Evolutionary conservation across 2,113 vertebrate genomes (phyloP), one percentile per base, ranked within the genome.

Genomic region (Arizona elegans): DNA sequence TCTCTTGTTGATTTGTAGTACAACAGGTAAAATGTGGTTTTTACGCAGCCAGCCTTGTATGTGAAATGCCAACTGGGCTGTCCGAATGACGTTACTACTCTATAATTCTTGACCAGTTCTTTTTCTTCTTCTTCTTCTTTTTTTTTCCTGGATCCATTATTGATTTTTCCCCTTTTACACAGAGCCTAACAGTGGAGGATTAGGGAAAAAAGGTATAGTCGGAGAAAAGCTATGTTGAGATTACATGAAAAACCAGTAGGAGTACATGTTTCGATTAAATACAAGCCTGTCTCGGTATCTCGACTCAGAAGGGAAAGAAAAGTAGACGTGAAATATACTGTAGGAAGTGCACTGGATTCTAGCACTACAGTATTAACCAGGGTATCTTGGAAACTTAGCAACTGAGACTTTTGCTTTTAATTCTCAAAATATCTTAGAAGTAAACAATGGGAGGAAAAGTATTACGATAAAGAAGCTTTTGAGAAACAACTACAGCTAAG

Each of bases 1-100:
- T 94, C 95, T 93, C 92, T 81, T 92, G 87, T 91, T 95, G 93
- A 24, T 88, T 33, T 93, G 59, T 91, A 95, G 90, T 12, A 1
- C 91, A 56, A 93, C 56, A 89, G 89, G 92, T 92, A 62, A 95
- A 95, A 93, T 29, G 10, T 11, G 15, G 8, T 91, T 86, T 91
- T 94, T 86, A 62, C 23, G 75, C 50, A 58, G 90, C 15, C n/a
- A 54, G 33, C 94, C 90, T 93, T 2, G 6, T 92, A 9, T 85
- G 58, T 47, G 54, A 13, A 62, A 1, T 75, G 90, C 88, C 54
- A 33, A 52, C 9, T 38, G 55, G 92, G 24, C 0, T 93, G 91
- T 87, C 93, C 91, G 91, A 89, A 90, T n/a, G 92, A 94, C 92
- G 6, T 94, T 89, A 19, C 88, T 93, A 54, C 75, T 92, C 24